Evolutionary conservation across 2,113 vertebrate genomes (phyloP), one percentile per base, ranked within the genome.

Genomic region (Nesogale talazaci): DNA sequence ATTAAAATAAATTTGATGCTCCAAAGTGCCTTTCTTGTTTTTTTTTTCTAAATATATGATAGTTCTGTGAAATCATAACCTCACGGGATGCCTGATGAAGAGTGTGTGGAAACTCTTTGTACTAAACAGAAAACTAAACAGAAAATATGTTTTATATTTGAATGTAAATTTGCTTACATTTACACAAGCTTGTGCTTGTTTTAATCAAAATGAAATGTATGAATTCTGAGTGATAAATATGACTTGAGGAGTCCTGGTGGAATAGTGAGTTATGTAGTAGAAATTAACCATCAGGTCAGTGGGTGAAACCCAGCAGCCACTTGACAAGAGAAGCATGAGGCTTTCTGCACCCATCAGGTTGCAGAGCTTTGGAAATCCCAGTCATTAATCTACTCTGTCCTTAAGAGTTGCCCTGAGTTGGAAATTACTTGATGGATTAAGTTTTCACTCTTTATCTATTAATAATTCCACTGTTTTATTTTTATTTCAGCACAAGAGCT

Each of bases 21-120:
- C n/a, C 17, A 82, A 82, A 17, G 36, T n/a, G 57, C 59, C 42
- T 94, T 88, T 88, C n/a, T 88, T 77, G 16, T 7, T 69, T 90
- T 94, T 7, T 69, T 90, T 94, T 76, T 17, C 70, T 42, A n/a
- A 77, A 0, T 75, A n/a, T 8, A 59, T 10, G 57, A 40, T 31
- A 2, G 19, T 40, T 75, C 19, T 29, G 80, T 80, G 70, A 17
- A 22, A 74, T 61, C 52, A 63, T 56, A 31, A 88, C 36, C 52
- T 38, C 34, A 70, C 0, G 25, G 19, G 52, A 88, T 34, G 6
- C 1, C n/a, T 3, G 6, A 12, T 59, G 1, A 52, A 83, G n/a
- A 3, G 15, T 34, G 36, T 42, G 59, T 69, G 27, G 34, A 81
- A 79, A 67, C 14, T 61, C 22, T 82, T 2, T 31, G 8, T 25